phyloP scores from a whole-genome alignment of 2,888 invertebrate genomes.

The Tinea trinotella region DNA sequence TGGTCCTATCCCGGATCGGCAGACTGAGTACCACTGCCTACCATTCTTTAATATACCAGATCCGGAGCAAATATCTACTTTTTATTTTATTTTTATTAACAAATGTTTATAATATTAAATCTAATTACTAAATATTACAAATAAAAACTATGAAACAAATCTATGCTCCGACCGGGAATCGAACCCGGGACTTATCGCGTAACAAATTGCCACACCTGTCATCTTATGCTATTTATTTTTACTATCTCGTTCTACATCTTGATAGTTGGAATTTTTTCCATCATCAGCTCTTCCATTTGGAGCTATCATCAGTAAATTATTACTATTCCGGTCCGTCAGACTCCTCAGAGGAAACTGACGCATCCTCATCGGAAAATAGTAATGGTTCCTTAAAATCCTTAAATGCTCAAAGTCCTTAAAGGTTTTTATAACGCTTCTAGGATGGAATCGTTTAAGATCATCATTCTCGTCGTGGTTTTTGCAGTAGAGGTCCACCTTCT shows the following conservation, averaged over 20 bases:
- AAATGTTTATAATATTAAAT: too few species aligned
- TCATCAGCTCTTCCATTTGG: constrained; percentile 52
- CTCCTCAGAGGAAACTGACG: constrained; percentile 61
- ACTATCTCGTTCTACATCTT: neutral
- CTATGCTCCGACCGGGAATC: too few species aligned
- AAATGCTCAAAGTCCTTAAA: constrained; percentile 48
- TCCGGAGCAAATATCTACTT: too few species aligned
- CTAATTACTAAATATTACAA: too few species aligned
- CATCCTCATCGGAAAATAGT: constrained; percentile 52
- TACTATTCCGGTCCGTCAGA: constrained; percentile 73
- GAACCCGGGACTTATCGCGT: too few species aligned
- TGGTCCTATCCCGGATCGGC: too few species aligned
- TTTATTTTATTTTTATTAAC: too few species aligned
- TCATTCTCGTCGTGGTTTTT: constrained; percentile 60
- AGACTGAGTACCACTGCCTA: too few species aligned
- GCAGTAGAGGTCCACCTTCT: constrained; percentile 34
- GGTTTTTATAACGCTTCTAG: constrained; percentile 29
- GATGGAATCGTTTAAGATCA: constrained; percentile 33
- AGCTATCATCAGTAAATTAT: constrained; percentile 78
- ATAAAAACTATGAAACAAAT: too few species aligned
- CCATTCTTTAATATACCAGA: too few species aligned
- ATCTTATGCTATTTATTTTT: too few species aligned
- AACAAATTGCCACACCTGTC: too few species aligned
- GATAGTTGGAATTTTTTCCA: constrained; percentile 9
- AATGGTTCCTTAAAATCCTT: constrained; percentile 49